These are phyloP conservation scores for Oncorhynchus nerka DNA, from an alignment of 2,113 vertebrate species.

Conservation along the genomic window DNA sequence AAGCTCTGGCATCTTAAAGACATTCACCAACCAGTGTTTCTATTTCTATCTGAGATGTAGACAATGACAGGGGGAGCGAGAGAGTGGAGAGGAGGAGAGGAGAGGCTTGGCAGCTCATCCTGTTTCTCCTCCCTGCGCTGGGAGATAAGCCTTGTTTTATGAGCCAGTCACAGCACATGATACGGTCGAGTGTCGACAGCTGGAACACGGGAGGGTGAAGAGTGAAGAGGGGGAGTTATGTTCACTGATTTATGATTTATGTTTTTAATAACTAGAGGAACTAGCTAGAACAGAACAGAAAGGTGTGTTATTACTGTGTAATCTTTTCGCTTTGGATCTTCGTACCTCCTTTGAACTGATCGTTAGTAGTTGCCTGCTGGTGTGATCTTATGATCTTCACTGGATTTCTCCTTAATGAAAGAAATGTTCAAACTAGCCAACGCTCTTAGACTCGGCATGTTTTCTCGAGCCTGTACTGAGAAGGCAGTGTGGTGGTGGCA, in stretches of 20 bases:
- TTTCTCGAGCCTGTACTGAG: background rate
- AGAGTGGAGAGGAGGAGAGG: slow-evolving; percentile 29
- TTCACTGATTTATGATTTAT: slow-evolving; percentile 60
- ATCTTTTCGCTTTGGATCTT: too few relatives aligned
- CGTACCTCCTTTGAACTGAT: slow-evolving; percentile 43
- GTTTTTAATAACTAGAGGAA: slow-evolving; percentile 38
- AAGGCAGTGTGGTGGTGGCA: background rate
- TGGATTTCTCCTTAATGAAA: slow-evolving; percentile 65
- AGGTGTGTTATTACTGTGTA: too few relatives aligned
- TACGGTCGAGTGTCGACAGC: slow-evolving; percentile 35
- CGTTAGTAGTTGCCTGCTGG: slow-evolving; percentile 42
- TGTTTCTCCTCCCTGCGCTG: slow-evolving; percentile 66
- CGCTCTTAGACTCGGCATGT: background rate
- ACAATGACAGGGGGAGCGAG: slow-evolving; percentile 46
- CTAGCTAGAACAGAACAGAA: slow-evolving; percentile 6
- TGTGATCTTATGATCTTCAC: slow-evolving; percentile 55
- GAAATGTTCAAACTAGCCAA: slow-evolving; percentile 29
- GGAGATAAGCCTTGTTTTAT: slow-evolving; percentile 70
- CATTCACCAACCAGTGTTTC: slow-evolving; percentile 53
- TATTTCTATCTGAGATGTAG: slow-evolving; percentile 67
- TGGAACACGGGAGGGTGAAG: slow-evolving; percentile 27
- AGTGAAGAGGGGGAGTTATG: slow-evolving; percentile 1
- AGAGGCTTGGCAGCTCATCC: slow-evolving; percentile 15
- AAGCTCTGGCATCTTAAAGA: slow-evolving; percentile 64
- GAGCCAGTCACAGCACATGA: slow-evolving; percentile 60